Base-by-base conservation (phyloP, 2,888 invertebrate genomes). In the Galeopsomyia nigrocyanea region DNA sequence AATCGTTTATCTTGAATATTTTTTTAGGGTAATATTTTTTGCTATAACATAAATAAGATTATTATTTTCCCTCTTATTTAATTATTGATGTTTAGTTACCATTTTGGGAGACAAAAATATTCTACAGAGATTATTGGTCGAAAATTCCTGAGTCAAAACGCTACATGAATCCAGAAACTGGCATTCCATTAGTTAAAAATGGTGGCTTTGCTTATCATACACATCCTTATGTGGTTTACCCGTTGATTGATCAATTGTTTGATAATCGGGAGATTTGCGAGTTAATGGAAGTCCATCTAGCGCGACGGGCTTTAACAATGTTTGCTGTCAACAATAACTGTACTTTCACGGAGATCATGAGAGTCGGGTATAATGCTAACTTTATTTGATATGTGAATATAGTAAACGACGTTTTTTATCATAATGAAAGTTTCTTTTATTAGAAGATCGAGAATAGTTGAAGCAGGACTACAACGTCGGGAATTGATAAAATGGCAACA, bases 151-250 rank as follows among this genome's bases (percentile, higher is more conserved):
- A 80, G 3, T 77, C 78, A 16, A 63, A 80, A 17, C 79, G 79
- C 47, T 83, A 78, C 26, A 21, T 80, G 6, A 66, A 77, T 0
- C 57, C 80, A 16, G 82, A 81, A 10, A 79, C 80, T 57, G 84
- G 82, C 16, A 77, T 83, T 17, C 77, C 64, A 56, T 79, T 77
- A 63, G 80, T 82, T 10, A 68, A 76, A 2, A 31, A 77, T 46
- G 84, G 82, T 6, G 78, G 76, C 17, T 77, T 80, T 60, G 84
- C 83, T 14, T 84, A 82, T 74, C 83, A 83, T 68, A 82, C 80
- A 1, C 79, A 80, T 63, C 80, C 82, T 1, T 80, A 82, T 61
- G 80, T 78, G 1, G 80, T 78, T 3, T 84, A 84, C 68, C 83
- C 83, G 0, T 79, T 79, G 39, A 75, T 83, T 0, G 81, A 81